Evolutionary conservation across 2,113 vertebrate species (phyloP).

Genomic region (Axis porcinus): DNA sequence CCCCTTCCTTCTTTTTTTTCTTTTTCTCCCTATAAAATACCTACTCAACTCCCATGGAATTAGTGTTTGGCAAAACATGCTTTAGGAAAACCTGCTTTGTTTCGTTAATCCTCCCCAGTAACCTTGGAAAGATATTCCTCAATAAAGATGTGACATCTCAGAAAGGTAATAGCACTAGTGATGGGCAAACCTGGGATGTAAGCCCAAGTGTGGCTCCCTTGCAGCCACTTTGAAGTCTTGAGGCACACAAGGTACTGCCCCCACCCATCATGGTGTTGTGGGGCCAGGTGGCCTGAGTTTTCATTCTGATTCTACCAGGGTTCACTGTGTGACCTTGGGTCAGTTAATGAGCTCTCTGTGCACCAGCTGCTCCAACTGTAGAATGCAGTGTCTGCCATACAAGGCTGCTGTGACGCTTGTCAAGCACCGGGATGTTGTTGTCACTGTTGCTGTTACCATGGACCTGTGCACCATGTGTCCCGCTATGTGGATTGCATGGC

Average conservation of each 20-base stretch:
- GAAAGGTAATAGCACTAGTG: neutral
- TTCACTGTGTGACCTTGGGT: neutral
- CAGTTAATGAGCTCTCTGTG: neutral
- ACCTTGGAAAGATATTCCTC: neutral
- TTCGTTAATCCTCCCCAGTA: neutral
- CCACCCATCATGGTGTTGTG: neutral
- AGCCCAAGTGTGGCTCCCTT: neutral
- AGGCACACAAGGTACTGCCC: neutral
- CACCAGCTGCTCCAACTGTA: neutral
- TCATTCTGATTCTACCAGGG: too few relatives aligned
- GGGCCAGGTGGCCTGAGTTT: neutral
- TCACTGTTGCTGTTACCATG: neutral
- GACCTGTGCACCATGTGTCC: neutral
- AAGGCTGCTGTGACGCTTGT: neutral
- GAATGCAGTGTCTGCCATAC: neutral
- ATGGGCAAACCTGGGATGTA: neutral
- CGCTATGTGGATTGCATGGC: neutral
- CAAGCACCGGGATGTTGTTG: neutral
- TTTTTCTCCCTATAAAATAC: neutral
- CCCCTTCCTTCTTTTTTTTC: neutral
- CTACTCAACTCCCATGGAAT: neutral
- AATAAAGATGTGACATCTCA: neutral
- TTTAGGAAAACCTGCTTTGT: conserved; percentile 16
- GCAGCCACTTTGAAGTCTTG: neutral
- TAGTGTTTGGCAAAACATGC: neutral